phyloP scores from a whole-genome alignment of 2,797 vertebrate genomes.

The Acanthurus tractus region DNA sequence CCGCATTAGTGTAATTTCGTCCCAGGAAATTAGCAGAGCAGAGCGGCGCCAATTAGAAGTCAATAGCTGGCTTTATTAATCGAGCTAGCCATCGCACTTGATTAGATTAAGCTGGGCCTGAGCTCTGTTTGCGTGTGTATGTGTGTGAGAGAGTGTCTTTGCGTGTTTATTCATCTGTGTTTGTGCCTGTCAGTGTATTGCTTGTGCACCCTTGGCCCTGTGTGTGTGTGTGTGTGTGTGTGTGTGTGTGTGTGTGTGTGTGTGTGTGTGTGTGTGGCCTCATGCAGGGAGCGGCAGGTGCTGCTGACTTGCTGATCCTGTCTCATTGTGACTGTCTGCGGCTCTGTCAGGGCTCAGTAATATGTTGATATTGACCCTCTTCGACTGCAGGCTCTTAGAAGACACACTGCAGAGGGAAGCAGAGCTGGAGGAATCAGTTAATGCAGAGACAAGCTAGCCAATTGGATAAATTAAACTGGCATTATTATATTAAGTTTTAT shows the following conservation, averaged over 20 bases:
- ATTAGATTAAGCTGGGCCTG: constrained; percentile 87
- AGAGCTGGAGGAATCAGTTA: constrained; percentile 54
- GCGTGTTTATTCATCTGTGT: constrained; percentile 68
- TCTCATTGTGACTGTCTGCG: constrained; percentile 86
- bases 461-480: constrained; percentile 66
- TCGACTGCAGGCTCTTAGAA: constrained; percentile 71
- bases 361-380: constrained; percentile 85
- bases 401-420: constrained; percentile 48
- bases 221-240: constrained; percentile 28
- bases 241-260: constrained; percentile 28
- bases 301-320: constrained; percentile 87
- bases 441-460: constrained; percentile 60
- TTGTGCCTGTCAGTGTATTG: constrained; percentile 62
- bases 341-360: constrained; percentile 82
- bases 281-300: constrained; percentile 75
- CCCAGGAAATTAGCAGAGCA: constrained; percentile 91
- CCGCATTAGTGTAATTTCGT: constrained; percentile 91
- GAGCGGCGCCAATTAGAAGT: constrained; percentile 92
- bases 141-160: constrained; percentile 42
- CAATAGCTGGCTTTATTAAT: constrained; percentile 93
- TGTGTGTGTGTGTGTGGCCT: constrained; percentile 36
- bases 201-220: constrained; percentile 41
- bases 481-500: constrained; percentile 60
- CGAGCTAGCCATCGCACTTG: constrained; percentile 89
- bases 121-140: constrained; percentile 66